These are phyloP conservation scores for Syritta pipiens DNA, from an alignment of 2,888 invertebrate genomes.

Conservation along the genomic window DNA sequence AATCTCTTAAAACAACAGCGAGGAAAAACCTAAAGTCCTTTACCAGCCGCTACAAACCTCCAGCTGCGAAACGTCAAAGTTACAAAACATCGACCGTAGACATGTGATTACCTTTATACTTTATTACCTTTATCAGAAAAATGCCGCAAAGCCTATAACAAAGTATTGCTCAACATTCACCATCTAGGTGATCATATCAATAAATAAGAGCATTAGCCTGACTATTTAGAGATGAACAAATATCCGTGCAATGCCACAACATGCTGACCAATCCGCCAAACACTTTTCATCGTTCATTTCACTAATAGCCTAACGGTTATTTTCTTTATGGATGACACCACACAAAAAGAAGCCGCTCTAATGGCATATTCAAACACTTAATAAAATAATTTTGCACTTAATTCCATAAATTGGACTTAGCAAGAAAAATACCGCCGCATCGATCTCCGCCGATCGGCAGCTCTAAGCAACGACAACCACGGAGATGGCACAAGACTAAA, in stretches of 20 bases:
- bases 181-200: conserved; percentile 34
- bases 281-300: not conserved
- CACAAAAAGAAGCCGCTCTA: conserved; percentile 55
- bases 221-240: conserved; percentile 25
- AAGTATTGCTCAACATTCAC: conserved; percentile 29
- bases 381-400: conserved; percentile 68
- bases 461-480: not conserved
- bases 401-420: conserved; percentile 62
- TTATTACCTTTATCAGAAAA: not conserved
- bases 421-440: conserved; percentile 10
- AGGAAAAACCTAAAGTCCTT: too few species aligned
- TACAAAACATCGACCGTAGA: too few species aligned
- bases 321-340: conserved; percentile 47
- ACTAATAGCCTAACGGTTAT: conserved; percentile 29
- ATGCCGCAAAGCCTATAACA: conserved; percentile 3
- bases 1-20: too few species aligned
- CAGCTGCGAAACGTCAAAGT: too few species aligned
- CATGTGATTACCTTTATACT: too few species aligned
- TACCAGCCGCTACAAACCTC: too few species aligned
- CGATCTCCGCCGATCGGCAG: not conserved
- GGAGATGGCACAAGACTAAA: conserved; percentile 5
- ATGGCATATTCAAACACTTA: conserved; percentile 66
- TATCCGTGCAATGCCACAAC: conserved; percentile 31
- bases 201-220: conserved; percentile 60
- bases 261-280: conserved; percentile 14